Evolutionary conservation across 2,113 vertebrate species (phyloP), one percentile per base, ranked within the genome.

Genomic region (Sclerurus mexicanus): DNA sequence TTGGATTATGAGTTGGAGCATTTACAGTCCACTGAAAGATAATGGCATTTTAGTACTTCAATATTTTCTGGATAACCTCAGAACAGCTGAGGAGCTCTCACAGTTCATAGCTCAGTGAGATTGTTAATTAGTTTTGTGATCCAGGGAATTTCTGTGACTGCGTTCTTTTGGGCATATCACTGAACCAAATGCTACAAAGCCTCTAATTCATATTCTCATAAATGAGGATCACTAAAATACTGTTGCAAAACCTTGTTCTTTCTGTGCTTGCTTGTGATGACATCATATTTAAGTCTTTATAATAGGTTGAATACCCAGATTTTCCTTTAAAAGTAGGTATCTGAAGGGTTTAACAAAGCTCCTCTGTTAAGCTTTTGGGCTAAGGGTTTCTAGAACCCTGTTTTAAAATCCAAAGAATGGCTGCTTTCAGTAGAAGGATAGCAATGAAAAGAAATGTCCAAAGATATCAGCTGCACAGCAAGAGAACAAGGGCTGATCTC

Each of bases 61-160:
- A n/a, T 95, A 90, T 93, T 95, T 95, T 93, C 68, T 95, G 89
- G 47, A 49, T 92, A 97, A 90, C 80, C 84, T 95, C 89, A 85
- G 76, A 93, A 85, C 85, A 90, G 56, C 73, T 90, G 91, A 95
- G 84, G 80, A 78, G 77, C 76, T 93, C 60, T 81, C 90, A 89
- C 35, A 92, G 76, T 93, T 95, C 83, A 95, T 96, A 95, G 95
- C 84, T 95, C 86, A 89, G 76, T 95, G 93, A 97, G 94, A 86
- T 68, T 81, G 89, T 81, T 97, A 97, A 97, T 96, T 97, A 93
- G 94, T 59, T 97, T 87, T 93, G 95, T 94, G 91, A 93, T 92
- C 66, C 73, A 92, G 93, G 94, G 93, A 92, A 52, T 93, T 93
- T 75, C 83, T 84, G 19, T 89, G 86, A 47, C 56, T 63, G 24